Conservation (phyloP, 1,140 invertebrate genomes). For the Aphelenchoides fujianensis region DNA sequence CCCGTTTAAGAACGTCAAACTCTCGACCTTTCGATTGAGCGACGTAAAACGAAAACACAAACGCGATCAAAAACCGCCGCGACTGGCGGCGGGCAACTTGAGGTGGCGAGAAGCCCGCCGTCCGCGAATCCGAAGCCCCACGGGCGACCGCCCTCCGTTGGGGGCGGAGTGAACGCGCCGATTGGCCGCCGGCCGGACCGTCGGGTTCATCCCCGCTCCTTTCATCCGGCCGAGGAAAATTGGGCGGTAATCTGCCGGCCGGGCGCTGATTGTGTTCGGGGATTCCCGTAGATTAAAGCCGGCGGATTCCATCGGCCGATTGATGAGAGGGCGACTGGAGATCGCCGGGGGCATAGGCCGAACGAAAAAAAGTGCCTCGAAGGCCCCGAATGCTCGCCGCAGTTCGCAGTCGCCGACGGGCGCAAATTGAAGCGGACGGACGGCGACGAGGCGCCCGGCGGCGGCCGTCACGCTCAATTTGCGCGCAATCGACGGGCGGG, state of each 20-base stretch:
- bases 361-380: no score
- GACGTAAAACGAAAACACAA: neutral
- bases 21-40: no score
- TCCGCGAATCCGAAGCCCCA: neutral
- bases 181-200: neutral
- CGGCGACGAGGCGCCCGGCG: neutral
- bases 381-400: no score
- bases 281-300: no score
- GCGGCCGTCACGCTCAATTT: neutral
- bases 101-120: neutral
- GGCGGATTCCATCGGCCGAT: neutral
- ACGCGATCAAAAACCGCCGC: neutral
- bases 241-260: neutral
- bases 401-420: neutral
- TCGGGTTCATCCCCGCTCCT: neutral
- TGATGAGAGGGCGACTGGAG: neutral
- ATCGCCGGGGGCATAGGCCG: neutral
- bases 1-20: no score
- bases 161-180: neutral
- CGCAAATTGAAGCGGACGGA: neutral
- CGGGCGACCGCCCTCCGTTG: neutral
- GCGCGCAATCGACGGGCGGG: neutral
- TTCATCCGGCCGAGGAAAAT: neutral
- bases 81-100: neutral
- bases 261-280: no score